Evolutionary conservation across 2,113 vertebrate species (phyloP).

Genomic region (Tylochromis polylepis): DNA sequence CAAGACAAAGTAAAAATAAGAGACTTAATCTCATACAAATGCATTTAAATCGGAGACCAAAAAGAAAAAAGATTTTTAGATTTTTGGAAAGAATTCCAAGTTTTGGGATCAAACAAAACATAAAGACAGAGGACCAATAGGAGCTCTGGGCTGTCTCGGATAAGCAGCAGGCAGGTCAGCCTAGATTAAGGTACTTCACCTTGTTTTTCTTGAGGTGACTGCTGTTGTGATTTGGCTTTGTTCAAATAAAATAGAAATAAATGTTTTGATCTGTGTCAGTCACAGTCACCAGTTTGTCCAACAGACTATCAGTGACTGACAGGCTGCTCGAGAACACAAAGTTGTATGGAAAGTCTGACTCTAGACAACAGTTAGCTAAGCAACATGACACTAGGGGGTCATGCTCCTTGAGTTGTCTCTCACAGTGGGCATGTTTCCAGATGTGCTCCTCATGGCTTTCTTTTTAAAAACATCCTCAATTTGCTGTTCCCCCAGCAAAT

Average conservation of each 20-base stretch:
- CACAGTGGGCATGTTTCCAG: background rate
- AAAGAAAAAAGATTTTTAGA: background rate
- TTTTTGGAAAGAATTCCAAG: rapidly evolving
- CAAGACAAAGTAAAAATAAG: background rate
- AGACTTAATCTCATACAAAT: background rate
- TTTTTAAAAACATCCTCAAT: background rate
- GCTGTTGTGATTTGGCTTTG: background rate
- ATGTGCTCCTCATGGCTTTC: rapidly evolving
- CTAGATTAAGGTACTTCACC: background rate
- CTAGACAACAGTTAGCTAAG: background rate
- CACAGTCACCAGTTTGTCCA: background rate
- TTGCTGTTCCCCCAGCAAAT: background rate
- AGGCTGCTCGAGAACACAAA: background rate
- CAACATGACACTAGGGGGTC: background rate
- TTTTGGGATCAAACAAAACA: background rate
- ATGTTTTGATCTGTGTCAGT: background rate
- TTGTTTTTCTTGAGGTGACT: background rate
- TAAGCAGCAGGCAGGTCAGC: rapidly evolving
- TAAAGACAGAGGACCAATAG: background rate
- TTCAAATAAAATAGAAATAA: background rate
- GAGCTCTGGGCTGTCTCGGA: background rate
- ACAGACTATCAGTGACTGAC: background rate
- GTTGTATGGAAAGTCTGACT: background rate
- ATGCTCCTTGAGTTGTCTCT: background rate
- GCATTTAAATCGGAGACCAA: background rate